phyloP scores from a whole-genome alignment of 1,140 invertebrate species.

The Sipha flava region DNA sequence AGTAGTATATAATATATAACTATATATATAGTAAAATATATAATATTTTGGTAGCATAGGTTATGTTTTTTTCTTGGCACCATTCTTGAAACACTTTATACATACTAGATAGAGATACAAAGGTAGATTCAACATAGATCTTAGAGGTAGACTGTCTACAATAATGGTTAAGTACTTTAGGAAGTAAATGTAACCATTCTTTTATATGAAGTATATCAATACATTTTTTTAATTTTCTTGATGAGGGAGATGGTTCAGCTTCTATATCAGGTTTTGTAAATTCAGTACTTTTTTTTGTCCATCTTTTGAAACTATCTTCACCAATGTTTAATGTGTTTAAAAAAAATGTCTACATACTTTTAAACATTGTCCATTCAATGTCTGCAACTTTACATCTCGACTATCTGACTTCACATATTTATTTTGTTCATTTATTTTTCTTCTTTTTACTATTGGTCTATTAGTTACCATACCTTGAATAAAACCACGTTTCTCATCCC shows the following conservation, averaged over 20 bases:
- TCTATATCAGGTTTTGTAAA: not conserved
- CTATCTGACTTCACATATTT: not conserved
- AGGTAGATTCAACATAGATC: conserved; percentile 24
- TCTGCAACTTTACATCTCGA: not conserved
- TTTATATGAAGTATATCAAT: not conserved
- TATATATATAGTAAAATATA: no score
- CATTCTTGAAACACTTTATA: not conserved
- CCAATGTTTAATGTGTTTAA: not conserved
- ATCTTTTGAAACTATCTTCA: not conserved
- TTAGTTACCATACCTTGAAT: not conserved
- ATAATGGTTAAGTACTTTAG: conserved; percentile 24
- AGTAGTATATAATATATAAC: no score
- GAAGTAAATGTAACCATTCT: conserved; percentile 13
- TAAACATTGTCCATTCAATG: not conserved
- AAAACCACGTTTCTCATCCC: not conserved
- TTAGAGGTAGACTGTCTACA: conserved; percentile 14
- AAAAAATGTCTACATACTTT: conserved; percentile 4
- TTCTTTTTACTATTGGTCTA: not conserved
- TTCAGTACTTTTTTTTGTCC: not conserved
- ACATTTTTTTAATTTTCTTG: not conserved
- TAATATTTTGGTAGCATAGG: not conserved
- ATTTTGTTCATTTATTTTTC: no score
- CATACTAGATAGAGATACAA: not conserved
- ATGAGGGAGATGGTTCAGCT: no score
- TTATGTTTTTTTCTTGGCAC: not conserved